Evolutionary conservation across 2,888 invertebrate species (phyloP), one percentile per base, ranked within the genome.

Genomic region (Mythimna pallens): DNA sequence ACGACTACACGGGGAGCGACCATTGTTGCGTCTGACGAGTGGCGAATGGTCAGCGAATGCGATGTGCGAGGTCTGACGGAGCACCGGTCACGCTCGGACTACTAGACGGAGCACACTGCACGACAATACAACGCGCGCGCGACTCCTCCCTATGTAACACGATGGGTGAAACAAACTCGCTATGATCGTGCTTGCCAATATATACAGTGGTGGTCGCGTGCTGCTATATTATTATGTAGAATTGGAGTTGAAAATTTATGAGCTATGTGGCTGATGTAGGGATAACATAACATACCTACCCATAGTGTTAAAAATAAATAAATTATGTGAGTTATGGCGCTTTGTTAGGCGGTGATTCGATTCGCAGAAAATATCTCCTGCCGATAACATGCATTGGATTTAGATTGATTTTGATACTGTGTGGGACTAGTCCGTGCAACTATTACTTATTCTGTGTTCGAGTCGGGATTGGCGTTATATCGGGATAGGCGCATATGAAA

Each of bases 1-100:
- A 92, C 92, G 86, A 94, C 87, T 84, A 88, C 88, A 86, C 93
- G 88, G 65, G 87, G 78, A 65, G 89, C 84, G 73, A 89, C 86
- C 95, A 95, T 95, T 76, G 76, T 90, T 86, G 88, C 89, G 89
- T 91, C 89, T 92, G 91, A 14, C 58, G 43, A 58, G n/a, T n/a
- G 54, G 43, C 62, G 70, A 75, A n/a, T 65, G 65, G 52, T 36
- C 47, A 55, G 59, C 57, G 40, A 22, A 52, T 57, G 76, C 22
- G 67, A 55, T 52, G 36, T 65, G 77, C 52, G 74, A 57, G 65
- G 50, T 76, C 55, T 71, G 72, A 25, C 78, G 30, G 50, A 54
- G 68, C 54, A 57, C 59, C 62, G 80, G 76, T 59, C 78, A 65
- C 80, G 63, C 61, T 76, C 59, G 59, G 62, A 74, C 43, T 64